Conservation (phyloP, 1,140 invertebrate species). For the Trachymyrmex cornetzi region DNA sequence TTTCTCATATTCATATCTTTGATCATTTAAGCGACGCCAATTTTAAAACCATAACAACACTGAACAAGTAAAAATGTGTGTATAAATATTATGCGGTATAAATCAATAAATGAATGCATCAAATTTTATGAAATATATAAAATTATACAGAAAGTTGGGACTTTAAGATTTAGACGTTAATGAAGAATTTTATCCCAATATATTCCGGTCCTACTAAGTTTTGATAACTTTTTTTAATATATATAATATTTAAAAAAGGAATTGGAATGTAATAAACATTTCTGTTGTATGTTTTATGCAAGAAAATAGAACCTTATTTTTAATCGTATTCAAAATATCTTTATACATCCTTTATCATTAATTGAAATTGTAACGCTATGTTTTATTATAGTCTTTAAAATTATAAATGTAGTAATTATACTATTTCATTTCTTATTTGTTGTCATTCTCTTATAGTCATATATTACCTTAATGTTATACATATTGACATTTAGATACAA, state of each 20-base stretch:
- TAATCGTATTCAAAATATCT: constrained; percentile 12
- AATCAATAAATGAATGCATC: background rate
- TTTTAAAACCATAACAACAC: constrained; percentile 4
- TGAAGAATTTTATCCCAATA: background rate
- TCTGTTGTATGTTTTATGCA: background rate
- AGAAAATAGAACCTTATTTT: background rate
- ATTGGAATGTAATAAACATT: background rate
- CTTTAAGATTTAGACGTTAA: background rate
- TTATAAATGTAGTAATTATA: background rate
- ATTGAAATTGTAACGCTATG: background rate
- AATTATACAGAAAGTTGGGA: background rate
- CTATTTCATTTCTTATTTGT: background rate
- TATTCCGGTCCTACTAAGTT: background rate
- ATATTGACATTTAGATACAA: constrained; percentile 4
- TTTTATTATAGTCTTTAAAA: constrained; percentile 8
- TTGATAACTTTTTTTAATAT: constrained; percentile 7
- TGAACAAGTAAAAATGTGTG: background rate
- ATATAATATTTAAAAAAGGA: background rate
- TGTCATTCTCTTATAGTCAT: background rate
- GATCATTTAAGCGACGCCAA: background rate
- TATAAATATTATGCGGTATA: background rate
- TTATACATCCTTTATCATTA: background rate
- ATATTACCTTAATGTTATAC: background rate
- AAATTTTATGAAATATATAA: background rate
- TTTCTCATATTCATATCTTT: background rate